Conservation (phyloP, 2,797 vertebrate genomes). For the Australoheros facetus region DNA sequence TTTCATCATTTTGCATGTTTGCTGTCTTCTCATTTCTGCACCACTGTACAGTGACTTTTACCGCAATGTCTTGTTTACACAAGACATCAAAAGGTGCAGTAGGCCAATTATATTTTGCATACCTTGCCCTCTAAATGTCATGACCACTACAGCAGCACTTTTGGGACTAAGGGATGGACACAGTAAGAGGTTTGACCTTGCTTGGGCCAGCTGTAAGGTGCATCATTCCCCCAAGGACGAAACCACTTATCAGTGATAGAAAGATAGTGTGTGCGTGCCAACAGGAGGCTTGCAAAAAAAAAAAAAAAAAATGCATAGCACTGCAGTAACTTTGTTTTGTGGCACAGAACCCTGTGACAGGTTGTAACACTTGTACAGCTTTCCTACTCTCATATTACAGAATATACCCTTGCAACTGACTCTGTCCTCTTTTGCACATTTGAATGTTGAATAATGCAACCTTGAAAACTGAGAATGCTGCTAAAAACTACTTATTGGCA, state of each 20-base stretch:
- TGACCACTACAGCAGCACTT: conserved; percentile 40
- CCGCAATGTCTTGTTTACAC: conserved; percentile 23
- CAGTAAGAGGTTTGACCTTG: conserved; percentile 65
- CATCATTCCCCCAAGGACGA: conserved; percentile 57
- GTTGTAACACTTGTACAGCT: conserved; percentile 4
- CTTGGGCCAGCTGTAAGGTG: conserved; percentile 50
- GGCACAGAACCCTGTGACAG: conserved; percentile 1
- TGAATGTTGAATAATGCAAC: conserved; percentile 12
- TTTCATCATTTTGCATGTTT: conserved; percentile 63
- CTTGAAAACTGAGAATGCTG: conserved; percentile 19
- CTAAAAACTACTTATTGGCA: conserved; percentile 11
- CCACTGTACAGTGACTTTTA: background rate
- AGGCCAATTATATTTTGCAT: conserved; percentile 35
- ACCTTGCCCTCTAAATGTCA: conserved; percentile 58
- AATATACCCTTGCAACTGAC: conserved; percentile 11
- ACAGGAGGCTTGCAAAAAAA: conserved; percentile 32
- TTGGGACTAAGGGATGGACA: conserved; percentile 47
- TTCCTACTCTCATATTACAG: background rate
- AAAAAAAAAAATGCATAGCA: conserved; percentile 19
- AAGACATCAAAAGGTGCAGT: conserved; percentile 7
- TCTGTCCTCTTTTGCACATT: conserved; percentile 8
- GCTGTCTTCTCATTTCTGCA: conserved; percentile 23
- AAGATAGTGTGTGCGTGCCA: conserved; percentile 28
- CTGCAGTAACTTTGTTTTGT: conserved; percentile 31
- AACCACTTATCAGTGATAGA: conserved; percentile 62